Evolutionary conservation across 2,797 vertebrate species (phyloP).

Genomic region (Gobio occitaniae): DNA sequence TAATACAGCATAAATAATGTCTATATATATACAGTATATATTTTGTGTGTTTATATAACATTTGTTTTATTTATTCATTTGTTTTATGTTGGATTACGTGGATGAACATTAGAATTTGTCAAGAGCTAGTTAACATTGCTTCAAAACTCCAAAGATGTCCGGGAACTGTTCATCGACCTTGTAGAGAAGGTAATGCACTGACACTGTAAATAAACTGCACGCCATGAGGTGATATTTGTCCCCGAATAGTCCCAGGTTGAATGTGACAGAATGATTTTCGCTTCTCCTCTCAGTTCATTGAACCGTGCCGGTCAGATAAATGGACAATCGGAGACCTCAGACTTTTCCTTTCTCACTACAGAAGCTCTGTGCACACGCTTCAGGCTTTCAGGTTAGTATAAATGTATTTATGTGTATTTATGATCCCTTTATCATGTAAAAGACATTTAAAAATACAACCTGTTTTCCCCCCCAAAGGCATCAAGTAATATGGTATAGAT

Average conservation of each 20-base stretch:
- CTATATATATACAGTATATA: no score
- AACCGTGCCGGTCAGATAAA: slow-evolving; percentile 78
- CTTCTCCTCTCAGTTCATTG: slow-evolving; percentile 73
- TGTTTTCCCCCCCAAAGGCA: slow-evolving; percentile 66
- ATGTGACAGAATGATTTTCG: slow-evolving; percentile 1
- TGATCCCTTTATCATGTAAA: neutral
- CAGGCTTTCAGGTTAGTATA: slow-evolving; percentile 69
- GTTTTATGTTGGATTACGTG: neutral
- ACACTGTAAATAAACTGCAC: neutral
- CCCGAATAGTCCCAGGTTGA: neutral
- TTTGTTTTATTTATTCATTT: neutral
- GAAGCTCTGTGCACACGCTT: slow-evolving; percentile 50
- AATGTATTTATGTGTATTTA: slow-evolving; percentile 15
- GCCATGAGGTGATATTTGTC: neutral
- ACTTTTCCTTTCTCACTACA: slow-evolving; percentile 72
- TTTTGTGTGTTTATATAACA: neutral
- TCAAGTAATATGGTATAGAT: slow-evolving; percentile 77
- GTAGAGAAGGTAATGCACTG: slow-evolving; percentile 76
- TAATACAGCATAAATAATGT: no score
- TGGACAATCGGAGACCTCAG: slow-evolving; percentile 73
- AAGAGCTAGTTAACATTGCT: slow-evolving; percentile 79
- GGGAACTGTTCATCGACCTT: slow-evolving; percentile 79
- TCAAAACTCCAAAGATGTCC: slow-evolving; percentile 79
- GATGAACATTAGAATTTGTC: slow-evolving; percentile 73
- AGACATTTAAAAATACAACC: neutral